Percentiles rank a stretch among this genome's conserved stretches.
These are phyloP conservation scores for Erpobdella octoculata DNA, from an alignment of 2,888 invertebrate species.

Conservation along the genomic window DNA sequence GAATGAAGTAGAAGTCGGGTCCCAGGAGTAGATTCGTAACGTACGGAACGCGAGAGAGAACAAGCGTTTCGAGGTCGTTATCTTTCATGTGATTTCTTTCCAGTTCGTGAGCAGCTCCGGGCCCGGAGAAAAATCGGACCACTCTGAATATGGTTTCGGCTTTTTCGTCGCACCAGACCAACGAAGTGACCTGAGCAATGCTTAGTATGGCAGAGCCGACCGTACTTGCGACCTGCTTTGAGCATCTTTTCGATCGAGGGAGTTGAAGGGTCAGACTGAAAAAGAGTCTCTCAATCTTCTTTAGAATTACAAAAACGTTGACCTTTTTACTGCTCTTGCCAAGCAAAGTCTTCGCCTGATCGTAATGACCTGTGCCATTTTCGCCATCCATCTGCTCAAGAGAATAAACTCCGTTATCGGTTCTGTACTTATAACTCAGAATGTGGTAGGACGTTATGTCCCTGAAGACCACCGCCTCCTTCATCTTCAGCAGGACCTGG, in stretches of 20 bases:
- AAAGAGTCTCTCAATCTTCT: conserved; percentile 37
- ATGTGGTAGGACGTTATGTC: conserved; percentile 37
- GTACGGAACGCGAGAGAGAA: conserved; percentile 36
- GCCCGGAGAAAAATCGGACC: conserved; percentile 36
- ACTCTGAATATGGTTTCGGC: conserved; percentile 31
- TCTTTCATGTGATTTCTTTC: conserved; percentile 32
- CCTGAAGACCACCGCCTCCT: conserved; percentile 33
- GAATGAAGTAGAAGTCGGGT: conserved; percentile 34
- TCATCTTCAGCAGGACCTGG: conserved; percentile 33
- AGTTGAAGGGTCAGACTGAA: conserved; percentile 36
- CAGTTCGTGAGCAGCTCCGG: conserved; percentile 30
- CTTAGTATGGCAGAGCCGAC: conserved; percentile 31
- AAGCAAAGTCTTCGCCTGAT: conserved; percentile 9
- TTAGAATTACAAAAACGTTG: conserved; percentile 29
- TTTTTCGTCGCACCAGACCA: conserved; percentile 37
- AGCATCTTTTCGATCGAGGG: conserved; percentile 33
- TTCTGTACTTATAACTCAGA: conserved; percentile 35
- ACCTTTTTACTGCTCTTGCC: neutral
- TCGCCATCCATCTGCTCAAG: neutral
- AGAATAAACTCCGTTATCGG: conserved; percentile 32
- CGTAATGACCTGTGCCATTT: neutral
- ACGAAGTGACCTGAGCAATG: conserved; percentile 33
- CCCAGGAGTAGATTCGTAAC: conserved; percentile 35
- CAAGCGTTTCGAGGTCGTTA: conserved; percentile 35
- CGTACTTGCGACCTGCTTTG: conserved; percentile 30